Base-by-base conservation (phyloP, 2,888 invertebrate species). In the Apamea epomidion region DNA sequence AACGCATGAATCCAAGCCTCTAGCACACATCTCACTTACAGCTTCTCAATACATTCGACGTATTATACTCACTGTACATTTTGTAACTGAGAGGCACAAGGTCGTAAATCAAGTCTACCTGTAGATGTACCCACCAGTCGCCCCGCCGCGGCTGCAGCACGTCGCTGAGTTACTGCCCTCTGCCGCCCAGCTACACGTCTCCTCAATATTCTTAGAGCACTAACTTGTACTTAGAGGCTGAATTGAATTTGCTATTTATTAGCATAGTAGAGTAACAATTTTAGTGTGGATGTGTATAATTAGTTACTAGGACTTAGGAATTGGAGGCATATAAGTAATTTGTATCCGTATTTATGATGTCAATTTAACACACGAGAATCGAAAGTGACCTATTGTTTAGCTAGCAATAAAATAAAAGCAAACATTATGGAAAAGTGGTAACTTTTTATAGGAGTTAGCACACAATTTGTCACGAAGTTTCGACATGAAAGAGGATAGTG, bases 381-480 rank as follows among this genome's bases (percentile, higher is more conserved):
- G 78, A 78, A 81, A 80, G 81, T 88, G 81, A 89, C 87, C 79
- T 83, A 86, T 81, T 88, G 84, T 83, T 48, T 72, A 82, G 86
- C 80, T 83, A 73, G 78, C 78, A 42, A 73, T 84, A 72, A 48
- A 80, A 78, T 60, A 4, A 74, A 76, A 80, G 73, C 72, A 82
- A 76, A 84, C 69, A 68, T 62, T 68, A 73, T 74, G 70, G 79
- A 78, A 70, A 73, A 74, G 67, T 82, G 73, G 69, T 75, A 80
- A 77, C 81, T 83, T 74, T 92, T 96, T 95, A 86, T 97, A 98
- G 98, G 98, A 98, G 97, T 97, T 98, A 97, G 98, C 98, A 92
- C 98, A 98, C 97, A 98, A 98, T 97, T 97, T 98, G 91, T 98
- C 98, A 90, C 97, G 98, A 93, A 98, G 98, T 97, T 98, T 98